These are phyloP conservation scores for Apogon talboti DNA, from an alignment of 2,797 vertebrate genomes.

Conservation along the genomic window DNA sequence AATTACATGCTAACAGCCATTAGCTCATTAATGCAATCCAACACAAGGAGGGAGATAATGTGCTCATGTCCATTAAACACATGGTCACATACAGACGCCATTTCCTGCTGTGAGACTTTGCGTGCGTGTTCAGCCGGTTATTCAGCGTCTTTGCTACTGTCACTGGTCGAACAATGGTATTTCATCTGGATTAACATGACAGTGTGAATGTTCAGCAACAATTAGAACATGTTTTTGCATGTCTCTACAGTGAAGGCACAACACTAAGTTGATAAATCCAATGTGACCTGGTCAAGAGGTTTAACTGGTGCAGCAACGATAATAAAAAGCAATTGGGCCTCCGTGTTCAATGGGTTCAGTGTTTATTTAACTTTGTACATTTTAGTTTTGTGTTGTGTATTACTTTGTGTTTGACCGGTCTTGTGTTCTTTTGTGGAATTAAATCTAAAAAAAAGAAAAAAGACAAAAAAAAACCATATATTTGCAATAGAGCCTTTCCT, in stretches of 20 bases:
- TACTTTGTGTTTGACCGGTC: no score
- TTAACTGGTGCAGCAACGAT: no score
- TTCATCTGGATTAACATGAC: constrained; percentile 43
- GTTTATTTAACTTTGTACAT: no score
- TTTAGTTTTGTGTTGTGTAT: no score
- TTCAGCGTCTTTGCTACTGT: constrained; percentile 22
- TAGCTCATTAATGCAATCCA: constrained; percentile 51
- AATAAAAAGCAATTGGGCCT: no score
- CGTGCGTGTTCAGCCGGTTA: constrained; percentile 32
- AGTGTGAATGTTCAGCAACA: constrained; percentile 53
- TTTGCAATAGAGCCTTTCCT: no score
- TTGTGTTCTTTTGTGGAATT: no score
- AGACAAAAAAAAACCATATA: no score
- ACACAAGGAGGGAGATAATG: constrained; percentile 36
- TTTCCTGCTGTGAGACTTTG: constrained; percentile 33
- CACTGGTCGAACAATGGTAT: constrained; percentile 32
- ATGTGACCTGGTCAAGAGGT: neutral
- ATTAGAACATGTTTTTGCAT: constrained; percentile 23
- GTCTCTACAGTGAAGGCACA: constrained; percentile 5
- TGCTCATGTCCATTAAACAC: constrained; percentile 38
- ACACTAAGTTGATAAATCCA: constrained; percentile 1
- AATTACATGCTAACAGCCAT: constrained; percentile 61
- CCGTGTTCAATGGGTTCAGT: no score
- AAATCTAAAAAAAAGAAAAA: no score
- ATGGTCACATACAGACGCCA: constrained; percentile 8